These are phyloP conservation scores for Sardinella longiceps DNA, from an alignment of 2,797 vertebrate genomes.

Conservation along the genomic window DNA sequence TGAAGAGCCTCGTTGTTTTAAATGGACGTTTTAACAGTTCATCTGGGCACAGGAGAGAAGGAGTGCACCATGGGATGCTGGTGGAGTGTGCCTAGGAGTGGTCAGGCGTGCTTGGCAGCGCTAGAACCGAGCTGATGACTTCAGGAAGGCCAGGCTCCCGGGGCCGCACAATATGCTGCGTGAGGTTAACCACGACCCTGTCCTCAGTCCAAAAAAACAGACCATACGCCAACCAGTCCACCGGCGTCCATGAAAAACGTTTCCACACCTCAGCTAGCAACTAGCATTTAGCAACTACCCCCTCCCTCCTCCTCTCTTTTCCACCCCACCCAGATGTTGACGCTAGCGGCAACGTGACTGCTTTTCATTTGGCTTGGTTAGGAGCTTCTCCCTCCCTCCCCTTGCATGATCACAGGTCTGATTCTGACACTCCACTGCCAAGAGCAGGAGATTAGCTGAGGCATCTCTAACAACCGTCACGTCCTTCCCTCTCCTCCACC, in stretches of 20 bases:
- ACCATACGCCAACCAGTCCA: neutral
- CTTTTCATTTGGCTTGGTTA: conserved; percentile 72
- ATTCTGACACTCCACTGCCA: conserved; percentile 53
- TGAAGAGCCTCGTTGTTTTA: conserved; percentile 8
- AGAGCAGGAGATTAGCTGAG: conserved; percentile 56
- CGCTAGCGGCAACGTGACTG: conserved; percentile 38
- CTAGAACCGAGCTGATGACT: neutral
- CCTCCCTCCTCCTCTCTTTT: too few species aligned
- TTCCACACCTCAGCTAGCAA: conserved; percentile 14
- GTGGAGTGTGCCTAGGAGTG: conserved; percentile 20
- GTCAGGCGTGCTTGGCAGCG: neutral
- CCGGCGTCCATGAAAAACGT: neutral
- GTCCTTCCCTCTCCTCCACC: conserved; percentile 44
- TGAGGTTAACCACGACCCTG: conserved; percentile 74
- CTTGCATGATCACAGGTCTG: conserved; percentile 56
- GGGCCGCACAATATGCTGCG: conserved; percentile 44
- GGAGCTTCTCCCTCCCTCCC: conserved; percentile 50
- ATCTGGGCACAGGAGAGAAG: neutral
- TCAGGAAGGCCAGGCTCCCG: neutral
- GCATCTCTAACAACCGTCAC: conserved; percentile 52
- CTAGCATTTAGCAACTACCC: conserved; percentile 44
- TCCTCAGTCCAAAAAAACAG: neutral
- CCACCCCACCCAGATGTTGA: conserved; percentile 39
- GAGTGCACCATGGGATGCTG: neutral
- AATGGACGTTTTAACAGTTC: neutral